Base-by-base conservation (phyloP, 2,888 invertebrate genomes). In the Orthosia incerta region DNA sequence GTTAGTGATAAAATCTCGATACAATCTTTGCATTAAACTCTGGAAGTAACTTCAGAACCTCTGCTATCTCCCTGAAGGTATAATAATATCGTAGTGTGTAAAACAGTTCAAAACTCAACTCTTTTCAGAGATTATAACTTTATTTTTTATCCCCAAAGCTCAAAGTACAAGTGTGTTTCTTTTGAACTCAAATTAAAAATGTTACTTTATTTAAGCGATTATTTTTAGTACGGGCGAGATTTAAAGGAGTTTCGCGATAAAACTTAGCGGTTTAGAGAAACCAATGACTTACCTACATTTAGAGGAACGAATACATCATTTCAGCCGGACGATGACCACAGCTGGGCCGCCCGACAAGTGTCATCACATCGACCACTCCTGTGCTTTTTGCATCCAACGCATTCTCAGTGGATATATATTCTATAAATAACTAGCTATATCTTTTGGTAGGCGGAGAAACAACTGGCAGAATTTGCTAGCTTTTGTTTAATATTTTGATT, bases 181-280 rank as follows among this genome's bases (percentile, higher is more conserved):
- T 65, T 71, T 16, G 11, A 71, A 79, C 79, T 79, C 45, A 74
- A 74, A 79, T 83, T 68, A 79, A 71, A 82, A 79, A 79, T 79
- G 68, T 74, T 61, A 64, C 45, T 13, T 11, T 57, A 60, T 53
- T 55, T 55, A 71, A 71, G 26, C 16, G 13, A n/a, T 57, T 70
- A 0, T 55, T 73, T 20, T 55, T 65, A n/a, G 5, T 45, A n/a
- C 16, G 11, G 31, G 11, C 18, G 13, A 48, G 50, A 53, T 26
- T 50, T 4, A 31, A 46, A 53, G n/a, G 16, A 39, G 16, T 53
- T 13, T 15, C 46, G 12, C 65, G 20, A n/a, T 26, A n/a, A 15
- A 23, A 16, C 16, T 1, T 50, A 13, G 9, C 50, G n/a, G 46
- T 50, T 20, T 26, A 4, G 7, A 60, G 4, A 55, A 23, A 39